Evolutionary conservation across 2,113 vertebrate genomes (phyloP).

Genomic region (Nesogale talazaci): DNA sequence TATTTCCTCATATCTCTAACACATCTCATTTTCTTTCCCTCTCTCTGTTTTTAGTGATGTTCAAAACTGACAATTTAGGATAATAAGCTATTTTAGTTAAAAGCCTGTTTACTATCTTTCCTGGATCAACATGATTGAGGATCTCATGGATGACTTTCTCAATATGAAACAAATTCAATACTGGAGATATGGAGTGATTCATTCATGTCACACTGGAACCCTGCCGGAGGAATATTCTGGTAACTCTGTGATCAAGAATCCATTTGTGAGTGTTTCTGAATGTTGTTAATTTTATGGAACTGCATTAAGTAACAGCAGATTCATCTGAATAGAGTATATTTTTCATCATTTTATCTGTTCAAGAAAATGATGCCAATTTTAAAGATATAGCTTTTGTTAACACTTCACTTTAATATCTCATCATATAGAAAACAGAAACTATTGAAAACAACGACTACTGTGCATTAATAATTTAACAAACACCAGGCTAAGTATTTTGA

Average conservation of each 20-base stretch:
- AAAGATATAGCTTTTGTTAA: background rate
- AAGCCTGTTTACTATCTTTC: conserved; percentile 67
- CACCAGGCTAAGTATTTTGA: background rate
- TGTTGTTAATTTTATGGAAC: conserved; percentile 49
- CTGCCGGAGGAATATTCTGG: background rate
- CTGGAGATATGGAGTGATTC: background rate
- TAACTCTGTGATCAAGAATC: background rate
- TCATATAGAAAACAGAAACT: conserved; percentile 13
- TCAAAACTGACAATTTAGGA: conserved; percentile 70
- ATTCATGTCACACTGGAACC: background rate
- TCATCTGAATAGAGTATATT: conserved; percentile 46
- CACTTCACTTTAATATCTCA: background rate
- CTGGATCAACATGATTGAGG: conserved; percentile 68
- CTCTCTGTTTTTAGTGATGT: conserved; percentile 56
- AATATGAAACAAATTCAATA: conserved; percentile 74
- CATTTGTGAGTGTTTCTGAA: conserved; percentile 45
- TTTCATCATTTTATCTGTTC: conserved; percentile 50
- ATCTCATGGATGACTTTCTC: conserved; percentile 70
- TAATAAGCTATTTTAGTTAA: conserved; percentile 80
- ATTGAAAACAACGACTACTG: background rate
- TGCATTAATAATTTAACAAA: background rate
- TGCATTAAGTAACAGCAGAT: conserved; percentile 30
- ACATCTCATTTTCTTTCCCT: conserved; percentile 73
- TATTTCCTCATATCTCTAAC: conserved; percentile 76
- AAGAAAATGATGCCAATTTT: conserved; percentile 62